A percentile compares a stretch with the other conserved stretches of the same genome.
phyloP scores from a whole-genome alignment of 2,113 vertebrate genomes.

The Sapayoa aenigma region DNA sequence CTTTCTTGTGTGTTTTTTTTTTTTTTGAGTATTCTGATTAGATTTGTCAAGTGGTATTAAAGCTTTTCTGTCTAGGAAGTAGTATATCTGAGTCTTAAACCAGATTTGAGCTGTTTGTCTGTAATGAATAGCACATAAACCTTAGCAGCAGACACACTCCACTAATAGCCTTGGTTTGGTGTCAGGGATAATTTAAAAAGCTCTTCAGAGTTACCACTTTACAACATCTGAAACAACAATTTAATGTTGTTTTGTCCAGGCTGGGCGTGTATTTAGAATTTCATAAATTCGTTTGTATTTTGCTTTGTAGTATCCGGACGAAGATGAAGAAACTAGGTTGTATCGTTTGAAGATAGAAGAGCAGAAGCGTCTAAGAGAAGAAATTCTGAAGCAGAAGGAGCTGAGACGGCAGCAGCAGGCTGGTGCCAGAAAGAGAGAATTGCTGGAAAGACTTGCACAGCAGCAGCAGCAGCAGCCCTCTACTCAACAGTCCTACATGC shows the following conservation, averaged over 20 bases:
- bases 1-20: neutral
- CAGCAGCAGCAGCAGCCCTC: conserved; percentile 71
- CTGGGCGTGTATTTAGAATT: neutral
- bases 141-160: neutral
- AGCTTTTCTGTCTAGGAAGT: neutral
- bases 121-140: conserved; percentile 31
- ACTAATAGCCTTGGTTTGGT: neutral
- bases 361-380: conserved; percentile 92
- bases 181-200: neutral
- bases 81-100: neutral
- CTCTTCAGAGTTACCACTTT: neutral
- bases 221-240: neutral
- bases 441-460: conserved; percentile 86
- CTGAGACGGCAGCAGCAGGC: conserved; percentile 93
- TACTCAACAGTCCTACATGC: conserved; percentile 24
- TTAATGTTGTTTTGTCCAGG: neutral
- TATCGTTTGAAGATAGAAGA: conserved; percentile 96
- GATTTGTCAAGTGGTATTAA: conserved; percentile 48
- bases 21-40: conserved; percentile 51
- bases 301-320: conserved; percentile 81
- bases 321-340: conserved; percentile 92
- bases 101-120: conserved; percentile 23
- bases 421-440: conserved; percentile 89
- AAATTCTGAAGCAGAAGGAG: conserved; percentile 93
- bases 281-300: neutral